Percentiles rank a stretch among this genome's conserved stretches.
Conservation (phyloP, 2,888 invertebrate species). For the Drosophila quinaria region DNA sequence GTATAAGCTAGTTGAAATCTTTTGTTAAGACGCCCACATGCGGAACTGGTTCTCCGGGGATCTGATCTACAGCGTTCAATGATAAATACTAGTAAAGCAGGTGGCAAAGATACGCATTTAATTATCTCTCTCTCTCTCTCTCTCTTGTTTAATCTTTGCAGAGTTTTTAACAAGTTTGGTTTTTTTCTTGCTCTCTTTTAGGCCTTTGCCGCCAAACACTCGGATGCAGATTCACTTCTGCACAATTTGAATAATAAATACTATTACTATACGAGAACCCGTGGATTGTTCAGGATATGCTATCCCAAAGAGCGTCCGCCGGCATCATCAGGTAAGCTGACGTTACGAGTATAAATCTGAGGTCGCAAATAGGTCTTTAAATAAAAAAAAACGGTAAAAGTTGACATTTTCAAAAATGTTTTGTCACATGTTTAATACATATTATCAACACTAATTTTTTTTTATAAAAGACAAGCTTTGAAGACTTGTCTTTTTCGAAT, state of each 20-base stretch:
- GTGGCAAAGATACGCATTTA: slow-evolving; percentile 27
- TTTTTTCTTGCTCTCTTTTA: slow-evolving; percentile 84
- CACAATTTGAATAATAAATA: slow-evolving; percentile 94
- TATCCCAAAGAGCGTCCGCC: slow-evolving; percentile 97
- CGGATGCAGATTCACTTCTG: slow-evolving; percentile 89
- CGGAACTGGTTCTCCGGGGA: slow-evolving; percentile 27
- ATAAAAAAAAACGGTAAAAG: no score
- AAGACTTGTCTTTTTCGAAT: no score
- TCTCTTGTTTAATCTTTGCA: slow-evolving; percentile 11
- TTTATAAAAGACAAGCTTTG: no score
- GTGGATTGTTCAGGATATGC: slow-evolving; percentile 97
- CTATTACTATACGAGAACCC: slow-evolving; percentile 95
- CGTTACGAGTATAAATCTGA: background rate
- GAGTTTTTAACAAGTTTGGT: slow-evolving; percentile 22
- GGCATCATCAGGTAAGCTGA: slow-evolving; percentile 88
- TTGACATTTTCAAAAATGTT: no score
- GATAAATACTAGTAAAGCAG: slow-evolving; percentile 10
- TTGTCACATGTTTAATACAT: no score
- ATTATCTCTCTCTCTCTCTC: background rate
- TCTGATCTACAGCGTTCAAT: background rate
- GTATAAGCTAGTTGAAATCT: slow-evolving; percentile 17
- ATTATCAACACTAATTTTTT: no score
- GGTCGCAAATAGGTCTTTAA: background rate
- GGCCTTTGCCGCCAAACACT: slow-evolving; percentile 91
- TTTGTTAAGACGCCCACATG: slow-evolving; percentile 44